Base-by-base conservation (phyloP, 2,113 vertebrate genomes). In the Catharus minimus region DNA sequence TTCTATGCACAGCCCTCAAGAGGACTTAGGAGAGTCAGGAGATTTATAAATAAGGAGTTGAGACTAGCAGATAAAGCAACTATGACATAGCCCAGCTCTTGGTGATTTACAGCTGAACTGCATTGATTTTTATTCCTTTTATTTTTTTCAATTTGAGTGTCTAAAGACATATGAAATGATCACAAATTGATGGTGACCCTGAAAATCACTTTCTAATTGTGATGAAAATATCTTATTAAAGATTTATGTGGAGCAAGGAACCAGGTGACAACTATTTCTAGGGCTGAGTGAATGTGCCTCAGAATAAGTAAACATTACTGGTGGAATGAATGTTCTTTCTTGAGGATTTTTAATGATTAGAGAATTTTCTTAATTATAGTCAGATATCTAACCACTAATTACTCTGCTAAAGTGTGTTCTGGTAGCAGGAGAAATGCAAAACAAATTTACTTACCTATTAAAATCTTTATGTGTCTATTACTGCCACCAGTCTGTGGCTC, bases 401-500 rank as follows among this genome's bases (percentile, higher is more conserved):
- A 92, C 87, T 93, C 77, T 61, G 74, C 88, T 93, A 94, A 93
- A 71, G 67, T 89, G 72, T 92, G 85, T 86, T 92, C 85, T 95
- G 82, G 72, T 94, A 94, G 85, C 67, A 57, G 75, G 76, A 82
- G 90, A 91, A 93, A 92, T 73, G 92, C 79, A 89, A 60, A 89
- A 93, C 94, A 90, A 94, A 97, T 96, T 97, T 97, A 97, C 94
- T 93, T 95, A 97, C 92, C 94, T 96, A 95, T 96, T 97, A 95
- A 95, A 92, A 92, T 92, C 87, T 97, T 97, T 96, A 95, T 91
- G 92, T 92, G 94, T 93, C 95, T 95, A 83, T 97, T 97, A 94
- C 72, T 92, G 94, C 90, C 78, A 86, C 89, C 80, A 85, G 88
- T 92, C 75, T 88, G 92, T 85, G 91, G 85, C 72, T 95, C 57